Evolutionary conservation across 2,888 invertebrate species (phyloP), one percentile per base, ranked within the genome.

Genomic region (Elmis aenea): DNA sequence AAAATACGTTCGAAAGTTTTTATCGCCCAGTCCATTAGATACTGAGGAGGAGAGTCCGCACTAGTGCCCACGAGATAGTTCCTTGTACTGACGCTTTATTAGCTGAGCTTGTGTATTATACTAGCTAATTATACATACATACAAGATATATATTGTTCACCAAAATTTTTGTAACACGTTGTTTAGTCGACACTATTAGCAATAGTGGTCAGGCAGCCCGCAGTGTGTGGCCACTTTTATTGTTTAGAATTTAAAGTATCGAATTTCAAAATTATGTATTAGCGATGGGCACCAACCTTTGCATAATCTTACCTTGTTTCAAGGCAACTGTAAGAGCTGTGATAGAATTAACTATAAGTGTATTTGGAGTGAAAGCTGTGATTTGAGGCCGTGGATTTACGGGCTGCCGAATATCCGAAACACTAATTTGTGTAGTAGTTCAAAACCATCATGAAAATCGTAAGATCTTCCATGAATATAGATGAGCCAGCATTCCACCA

Each of bases 1-100:
- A 51, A 90, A 90, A 72, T 89, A 88, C 68, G 87, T 88, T 64
- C 80, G 89, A 58, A 89, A 89, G 73, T 89, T 86, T 73, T 75
- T 89, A 55, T 89, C 89, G 58, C 88, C 89, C 51, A 86, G 85
- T 67, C 86, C 87, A 51, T 81, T 87, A 56, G 87, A 88, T 66
- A 84, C 84, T 42, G 83, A 85, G 67, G 85, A 85, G 68, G 85
- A 87, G 65, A 72, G 71, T 50, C 84, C 83, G 57, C 84, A 84
- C 71, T 83, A 83, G 72, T 72, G 32, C 45, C 40, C 45, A 33
- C 31, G 32, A 38, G 33, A 49, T 54, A 54, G 54, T 54, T 54
- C 54, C 52, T 54, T 52, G 51, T 51, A 52, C 52, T 54, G 51
- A 52, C 42, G 40, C 36, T 46, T 39, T 21, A 31, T 8, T 42